Base-by-base conservation (phyloP, 2,888 invertebrate species). In the Lasioglossum leucozonium region DNA sequence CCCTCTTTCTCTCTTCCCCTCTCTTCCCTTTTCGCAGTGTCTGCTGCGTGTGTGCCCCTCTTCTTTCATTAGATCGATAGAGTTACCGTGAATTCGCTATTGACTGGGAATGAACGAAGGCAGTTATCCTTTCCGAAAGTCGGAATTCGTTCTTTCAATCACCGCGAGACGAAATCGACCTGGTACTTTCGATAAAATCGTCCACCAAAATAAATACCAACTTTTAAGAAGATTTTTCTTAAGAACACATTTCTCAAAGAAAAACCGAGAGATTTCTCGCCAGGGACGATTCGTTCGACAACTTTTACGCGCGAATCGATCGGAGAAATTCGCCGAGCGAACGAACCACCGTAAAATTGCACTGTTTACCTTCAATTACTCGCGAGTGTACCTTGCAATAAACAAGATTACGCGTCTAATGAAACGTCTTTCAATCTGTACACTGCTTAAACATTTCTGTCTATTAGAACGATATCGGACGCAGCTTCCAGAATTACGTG, bases 321-420 rank as follows among this genome's bases (percentile, higher is more conserved):
- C 30, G 37, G 62, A 42, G 51, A 81, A 81, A 82, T 75, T 40
- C 71, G 16, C 30, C 58, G 18, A 62, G 16, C 34, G 34, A 55
- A 55, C 51, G 40, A 2, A 37, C 4, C 4, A 4, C 18, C 10
- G 40, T 40, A 44, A 74, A 84, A 84, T 83, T 72, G 74, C 84
- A 11, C 44, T 75, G 84, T 73, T 79, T 84, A 76, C 72, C 72
- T 85, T 84, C 84, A 79, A 85, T 85, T 85, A 85, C 72, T 76
- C 76, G 73, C 34, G 55, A 72, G 85, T 58, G 79, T 65, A 34
- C 55, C 73, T 34, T 47, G 79, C 72, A 67, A 74, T 82, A 73
- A 84, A 84, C 84, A 79, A 79, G 85, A 84, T 85, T 78, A 74
- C 77, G 40, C 40, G 69, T 62, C 62, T 74, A 77, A 84, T 82